These are phyloP conservation scores for Apomyelois bistriatella DNA, from an alignment of 2,888 invertebrate species.

Conservation along the genomic window DNA sequence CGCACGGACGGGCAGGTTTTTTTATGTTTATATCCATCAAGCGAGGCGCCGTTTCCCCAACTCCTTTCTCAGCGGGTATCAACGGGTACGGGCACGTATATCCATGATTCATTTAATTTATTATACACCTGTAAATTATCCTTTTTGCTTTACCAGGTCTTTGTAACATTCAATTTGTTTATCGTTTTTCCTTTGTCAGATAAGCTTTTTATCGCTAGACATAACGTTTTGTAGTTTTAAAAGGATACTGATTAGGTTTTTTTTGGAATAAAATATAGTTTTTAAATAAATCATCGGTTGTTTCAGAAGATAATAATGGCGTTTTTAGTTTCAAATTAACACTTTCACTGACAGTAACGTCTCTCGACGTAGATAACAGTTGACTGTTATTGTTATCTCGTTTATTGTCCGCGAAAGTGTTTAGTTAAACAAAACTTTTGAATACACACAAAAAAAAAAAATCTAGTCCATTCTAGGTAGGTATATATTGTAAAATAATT, in stretches of 20 bases:
- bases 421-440: no score
- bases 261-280: no score
- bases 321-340: no score
- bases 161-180: slow-evolving; percentile 29
- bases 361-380: no score
- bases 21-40: slow-evolving; percentile 62
- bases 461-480: no score
- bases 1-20: slow-evolving; percentile 43
- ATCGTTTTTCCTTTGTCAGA: slow-evolving; percentile 19
- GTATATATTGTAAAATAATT: no score
- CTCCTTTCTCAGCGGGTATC: slow-evolving; percentile 59
- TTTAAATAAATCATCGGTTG: no score
- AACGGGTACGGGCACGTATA: slow-evolving; percentile 30
- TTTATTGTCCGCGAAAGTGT: no score
- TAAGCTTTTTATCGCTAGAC: slow-evolving; percentile 17
- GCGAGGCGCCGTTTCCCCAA: slow-evolving; percentile 58
- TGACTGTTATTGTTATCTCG: no score
- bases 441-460: no score
- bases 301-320: no score
- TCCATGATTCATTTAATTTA: slow-evolving; percentile 61
- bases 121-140: slow-evolving; percentile 52
- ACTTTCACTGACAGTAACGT: no score
- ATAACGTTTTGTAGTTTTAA: slow-evolving; percentile 5
- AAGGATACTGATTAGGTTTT: background rate
- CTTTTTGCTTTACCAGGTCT: slow-evolving; percentile 27